Conservation (phyloP, 2,797 vertebrate genomes). For the Melanogrammus aeglefinus region DNA sequence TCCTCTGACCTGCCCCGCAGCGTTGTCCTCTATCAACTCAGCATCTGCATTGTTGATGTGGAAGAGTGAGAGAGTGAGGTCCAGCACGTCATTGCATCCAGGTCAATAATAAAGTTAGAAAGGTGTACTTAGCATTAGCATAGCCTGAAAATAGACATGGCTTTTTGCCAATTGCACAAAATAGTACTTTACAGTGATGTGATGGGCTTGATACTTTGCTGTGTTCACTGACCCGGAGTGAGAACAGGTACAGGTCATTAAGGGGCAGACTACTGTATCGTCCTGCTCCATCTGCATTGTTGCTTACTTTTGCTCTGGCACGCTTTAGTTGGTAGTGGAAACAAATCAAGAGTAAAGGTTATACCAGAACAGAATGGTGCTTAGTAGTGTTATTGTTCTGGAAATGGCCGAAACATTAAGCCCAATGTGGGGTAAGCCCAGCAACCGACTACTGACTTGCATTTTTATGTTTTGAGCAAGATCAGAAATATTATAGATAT, state of each 20-base stretch:
- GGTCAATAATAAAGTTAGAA: not conserved
- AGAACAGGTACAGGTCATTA: not conserved
- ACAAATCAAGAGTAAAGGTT: not conserved
- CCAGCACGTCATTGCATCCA: not conserved
- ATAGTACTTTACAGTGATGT: not conserved
- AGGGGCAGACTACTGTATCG: not conserved
- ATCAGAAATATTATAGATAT: not conserved
- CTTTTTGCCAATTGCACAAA: not conserved
- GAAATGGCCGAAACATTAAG: not conserved
- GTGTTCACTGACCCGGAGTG: not conserved
- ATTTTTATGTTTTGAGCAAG: not conserved
- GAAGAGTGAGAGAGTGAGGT: slow-evolving; percentile 6
- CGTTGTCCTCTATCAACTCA: not conserved
- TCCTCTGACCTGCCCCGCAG: slow-evolving; percentile 5
- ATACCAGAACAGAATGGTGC: not conserved
- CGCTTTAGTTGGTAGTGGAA: not conserved
- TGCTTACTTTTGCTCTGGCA: not conserved
- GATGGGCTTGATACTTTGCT: not conserved
- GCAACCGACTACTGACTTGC: not conserved
- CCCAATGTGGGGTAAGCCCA: not conserved
- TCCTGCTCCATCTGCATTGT: not conserved
- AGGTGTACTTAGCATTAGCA: not conserved
- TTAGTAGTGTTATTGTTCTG: not conserved
- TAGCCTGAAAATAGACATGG: not conserved
- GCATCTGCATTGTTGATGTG: not conserved